Base-by-base conservation (phyloP, 2,888 invertebrate genomes). In the Nephrotoma guestfalica region DNA sequence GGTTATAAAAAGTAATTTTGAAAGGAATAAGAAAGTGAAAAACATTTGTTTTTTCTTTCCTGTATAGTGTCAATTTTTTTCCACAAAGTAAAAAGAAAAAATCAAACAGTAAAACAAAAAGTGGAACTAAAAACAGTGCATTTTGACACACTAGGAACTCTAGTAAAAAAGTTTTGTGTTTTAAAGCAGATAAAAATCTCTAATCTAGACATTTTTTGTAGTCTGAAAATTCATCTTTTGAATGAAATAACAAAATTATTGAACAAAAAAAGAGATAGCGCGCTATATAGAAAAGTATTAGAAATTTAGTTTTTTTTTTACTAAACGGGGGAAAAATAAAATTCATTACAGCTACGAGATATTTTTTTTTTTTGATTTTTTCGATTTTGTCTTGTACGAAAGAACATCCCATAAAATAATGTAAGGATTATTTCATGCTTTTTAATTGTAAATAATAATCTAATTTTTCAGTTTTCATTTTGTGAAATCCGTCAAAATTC, bases 401-500 rank as follows among this genome's bases (percentile, higher is more conserved):
- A 71, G 71, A 71, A 71, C 30, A 71, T 71, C 71, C 51, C 71
- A 71, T 71, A 71, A 6, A 71, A 71, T 71, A 71, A 71, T 71
- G 71, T 71, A 71, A 71, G 30, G 71, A 71, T 71, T 71, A 71
- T 11, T 71, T 11, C 9, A 11, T 11, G 4, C 9, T 71, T 71
- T 30, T 18, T 71, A 71, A 71, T 71, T 30, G 30, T 9, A 57
- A 71, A 30, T 71, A 71, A 71, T 71, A 71, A 30, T 71, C 2
- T 9, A 71, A 18, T 30, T 30, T 71, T 71, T 71, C 71, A 71
- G 71, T 71, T 71, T 51, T 86, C 86, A 86, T 57, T 43, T 47
- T 86, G 83, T 86, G 87, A 86, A 88, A 88, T 86, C 88, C 87
- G 88, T 88, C 88, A 88, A 88, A 88, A 88, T 88, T 88, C 88